Percentiles rank a stretch among this genome's conserved stretches.
These are phyloP conservation scores for Hedya salicella DNA, from an alignment of 2,888 invertebrate species.

Conservation along the genomic window DNA sequence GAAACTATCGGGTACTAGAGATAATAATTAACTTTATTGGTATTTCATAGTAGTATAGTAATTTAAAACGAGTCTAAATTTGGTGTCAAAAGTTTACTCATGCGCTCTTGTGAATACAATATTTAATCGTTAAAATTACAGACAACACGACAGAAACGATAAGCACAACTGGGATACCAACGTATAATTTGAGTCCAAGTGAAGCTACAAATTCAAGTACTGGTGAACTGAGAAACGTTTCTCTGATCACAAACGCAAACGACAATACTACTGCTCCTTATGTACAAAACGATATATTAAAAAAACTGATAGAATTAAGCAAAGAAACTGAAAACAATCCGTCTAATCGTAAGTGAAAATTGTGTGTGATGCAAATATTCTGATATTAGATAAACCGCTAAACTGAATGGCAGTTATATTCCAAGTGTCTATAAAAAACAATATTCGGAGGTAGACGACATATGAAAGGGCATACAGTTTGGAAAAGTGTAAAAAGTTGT, in stretches of 20 bases:
- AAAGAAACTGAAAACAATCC: conserved; percentile 62
- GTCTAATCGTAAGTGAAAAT: conserved; percentile 69
- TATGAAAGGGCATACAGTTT: too few species aligned
- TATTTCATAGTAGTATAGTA: too few species aligned
- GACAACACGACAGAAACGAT: conserved; percentile 11
- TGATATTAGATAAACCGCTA: too few species aligned
- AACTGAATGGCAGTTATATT: too few species aligned
- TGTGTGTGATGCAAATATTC: neutral
- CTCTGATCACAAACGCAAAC: neutral
- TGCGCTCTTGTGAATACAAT: too few species aligned
- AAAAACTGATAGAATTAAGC: conserved; percentile 32
- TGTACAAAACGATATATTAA: conserved; percentile 25
- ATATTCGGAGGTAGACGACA: too few species aligned
- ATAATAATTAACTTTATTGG: too few species aligned
- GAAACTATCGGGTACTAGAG: too few species aligned
- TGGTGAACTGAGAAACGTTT: neutral
- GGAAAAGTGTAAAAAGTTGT: too few species aligned
- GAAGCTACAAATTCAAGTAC: neutral
- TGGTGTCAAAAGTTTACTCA: too few species aligned
- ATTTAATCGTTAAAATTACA: neutral
- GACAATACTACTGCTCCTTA: neutral
- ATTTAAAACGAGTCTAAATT: too few species aligned
- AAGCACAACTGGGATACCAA: neutral
- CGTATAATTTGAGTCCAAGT: neutral
- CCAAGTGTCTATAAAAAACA: too few species aligned